Base-by-base conservation (phyloP, 1,140 invertebrate genomes). In the Ceratoteleas bidentatus region DNA sequence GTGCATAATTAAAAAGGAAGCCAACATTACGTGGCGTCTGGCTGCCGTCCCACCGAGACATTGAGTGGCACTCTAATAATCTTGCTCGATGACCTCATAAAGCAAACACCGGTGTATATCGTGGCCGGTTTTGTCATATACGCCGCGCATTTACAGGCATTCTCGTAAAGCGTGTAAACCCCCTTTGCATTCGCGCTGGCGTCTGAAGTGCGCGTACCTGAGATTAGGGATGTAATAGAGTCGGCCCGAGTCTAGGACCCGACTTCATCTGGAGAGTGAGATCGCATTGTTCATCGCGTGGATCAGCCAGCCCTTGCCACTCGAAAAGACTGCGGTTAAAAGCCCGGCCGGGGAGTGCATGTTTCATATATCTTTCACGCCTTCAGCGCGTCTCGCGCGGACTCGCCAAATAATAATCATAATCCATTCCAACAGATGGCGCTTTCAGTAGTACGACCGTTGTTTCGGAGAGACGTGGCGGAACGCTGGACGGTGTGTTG, bases 191-290 rank as follows among this genome's bases (percentile, higher is more conserved):
- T 72, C 68, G 73, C 61, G 34, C 53, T 60, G 54, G 14, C 70
- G 49, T 85, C 64, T 76, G n/a, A 75, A 69, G 76, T 72, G 70
- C 68, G 82, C 64, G 62, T 84, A 84, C 74, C 74, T 65, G 66
- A 69, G 74, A 85, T 84, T 81, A 77, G 74, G 49, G 34, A 66
- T 68, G 70, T 76, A 72, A 76, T 73, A 81, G 77, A 80, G 77
- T 66, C 69, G 52, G 14, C 49, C 62, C n/a, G 34, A 16, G 69
- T 74, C 50, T 50, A 80, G 69, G 43, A 74, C 56, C 56, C 34
- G 62, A 80, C 77, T 74, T 80, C 64, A 74, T 80, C 69, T 70
- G 14, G 65, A 65, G 60, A 72, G 56, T 75, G 53, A 50, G 50
- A 65, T 75, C 52, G 72, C 65, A 70, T 81, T 81, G 65, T 81